Base-by-base conservation (phyloP, 2,888 invertebrate species). In the Drosophila mayaguana region DNA sequence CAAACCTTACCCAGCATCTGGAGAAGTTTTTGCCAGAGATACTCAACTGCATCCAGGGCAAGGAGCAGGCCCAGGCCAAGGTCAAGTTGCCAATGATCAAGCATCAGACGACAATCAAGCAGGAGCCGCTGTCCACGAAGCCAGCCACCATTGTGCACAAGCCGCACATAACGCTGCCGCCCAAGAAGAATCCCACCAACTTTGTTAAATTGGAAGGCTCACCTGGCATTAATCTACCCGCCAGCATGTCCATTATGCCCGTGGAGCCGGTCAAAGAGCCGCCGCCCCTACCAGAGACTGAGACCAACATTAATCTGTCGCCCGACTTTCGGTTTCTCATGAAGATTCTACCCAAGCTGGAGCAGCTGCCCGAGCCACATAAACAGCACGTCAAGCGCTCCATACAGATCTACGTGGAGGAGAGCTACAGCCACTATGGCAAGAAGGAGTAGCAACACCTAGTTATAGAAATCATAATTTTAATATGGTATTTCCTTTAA, bases 261-360 rank as follows among this genome's bases (percentile, higher is more conserved):
- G 71, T 75, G 46, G 65, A 66, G 32, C 18, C 66, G 4, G 40
- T 43, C 28, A 65, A 70, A 22, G 48, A 46, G 38, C 16, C 36
- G 20, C 28, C 46, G 18, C 32, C 45, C 8, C 2, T 18, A n/a
- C 25, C 16, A 2, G 84, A 82, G 40, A 69, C 72, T 0, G 78
- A 91, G 50, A 91, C 90, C 9, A 92, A 91, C 48, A 92, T 92
- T 0, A 92, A 92, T 67, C 76, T 92, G 3, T 92, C 92, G 16
- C 85, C 92, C 2, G 92, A 92, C 63, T 92, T 92, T 71, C 83
- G 92, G 5, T 92, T 92, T 18, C 90, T 92, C 0, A 92, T 92
- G 92, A 92, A 92, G 76, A 92, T 92, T 81, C 66, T 92, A 61
- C 92, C 92, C 20, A 91, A 90, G 36, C 46, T 92, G 73, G 92